These are phyloP conservation scores for Hydrotaea diabolus DNA, from an alignment of 2,888 invertebrate genomes.

Conservation along the genomic window DNA sequence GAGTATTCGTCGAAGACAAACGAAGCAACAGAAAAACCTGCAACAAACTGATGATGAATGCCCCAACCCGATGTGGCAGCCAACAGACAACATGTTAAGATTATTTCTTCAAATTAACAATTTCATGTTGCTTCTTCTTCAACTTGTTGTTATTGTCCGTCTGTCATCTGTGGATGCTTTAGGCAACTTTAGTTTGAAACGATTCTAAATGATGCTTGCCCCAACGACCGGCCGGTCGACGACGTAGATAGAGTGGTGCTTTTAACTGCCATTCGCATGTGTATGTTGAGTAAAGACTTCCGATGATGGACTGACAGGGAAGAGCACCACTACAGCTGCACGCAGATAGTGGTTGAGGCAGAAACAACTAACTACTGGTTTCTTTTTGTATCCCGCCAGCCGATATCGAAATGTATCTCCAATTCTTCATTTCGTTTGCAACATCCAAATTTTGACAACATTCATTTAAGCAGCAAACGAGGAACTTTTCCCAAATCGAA, in stretches of 20 bases:
- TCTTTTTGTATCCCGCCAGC: background rate
- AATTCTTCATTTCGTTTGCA: background rate
- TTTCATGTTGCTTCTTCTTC: background rate
- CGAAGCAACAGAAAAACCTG: too few relatives aligned
- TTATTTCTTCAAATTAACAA: background rate
- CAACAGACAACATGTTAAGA: constrained; percentile 16
- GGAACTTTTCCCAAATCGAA: too few relatives aligned
- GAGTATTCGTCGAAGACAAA: too few relatives aligned
- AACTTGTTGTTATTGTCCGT: background rate
- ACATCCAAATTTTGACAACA: background rate
- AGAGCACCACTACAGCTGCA: background rate
- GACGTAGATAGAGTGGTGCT: background rate
- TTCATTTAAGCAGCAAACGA: too few relatives aligned
- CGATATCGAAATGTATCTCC: background rate
- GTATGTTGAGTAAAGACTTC: background rate
- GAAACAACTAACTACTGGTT: background rate
- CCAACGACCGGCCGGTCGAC: background rate
- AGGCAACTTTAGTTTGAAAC: background rate
- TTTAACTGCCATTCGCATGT: background rate
- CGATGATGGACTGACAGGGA: background rate
- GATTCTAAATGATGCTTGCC: background rate
- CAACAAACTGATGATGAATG: background rate
- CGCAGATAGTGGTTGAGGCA: background rate
- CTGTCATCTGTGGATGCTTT: background rate
- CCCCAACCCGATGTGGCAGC: background rate